A percentile compares a stretch with the other conserved stretches of the same genome.
These are phyloP conservation scores for Deilephila elpenor DNA, from an alignment of 2,888 invertebrate genomes.

Conservation along the genomic window DNA sequence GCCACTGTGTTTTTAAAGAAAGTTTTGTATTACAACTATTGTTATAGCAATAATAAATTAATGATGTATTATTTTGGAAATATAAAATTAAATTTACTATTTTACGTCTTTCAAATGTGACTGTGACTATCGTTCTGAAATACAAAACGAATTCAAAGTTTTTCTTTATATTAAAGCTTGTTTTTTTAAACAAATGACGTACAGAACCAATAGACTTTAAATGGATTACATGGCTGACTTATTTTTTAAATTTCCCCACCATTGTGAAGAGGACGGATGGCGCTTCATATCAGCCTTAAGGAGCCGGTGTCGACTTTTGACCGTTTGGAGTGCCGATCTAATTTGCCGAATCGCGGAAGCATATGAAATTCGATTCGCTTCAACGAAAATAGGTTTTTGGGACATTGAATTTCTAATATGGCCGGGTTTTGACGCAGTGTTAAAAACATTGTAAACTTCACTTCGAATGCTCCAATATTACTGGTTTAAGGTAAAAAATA, in stretches of 20 bases:
- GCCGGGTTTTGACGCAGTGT: background rate
- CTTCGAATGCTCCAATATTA: background rate
- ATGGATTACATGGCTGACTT: constrained; percentile 44
- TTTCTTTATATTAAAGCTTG: no score
- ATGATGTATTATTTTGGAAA: no score
- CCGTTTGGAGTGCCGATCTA: constrained; percentile 81
- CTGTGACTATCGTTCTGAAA: no score
- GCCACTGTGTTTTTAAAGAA: background rate
- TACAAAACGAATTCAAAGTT: no score
- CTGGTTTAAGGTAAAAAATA: background rate
- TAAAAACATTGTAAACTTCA: background rate
- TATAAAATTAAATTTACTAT: no score
- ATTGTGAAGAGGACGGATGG: constrained; percentile 64
- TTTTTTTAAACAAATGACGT: constrained; percentile 28
- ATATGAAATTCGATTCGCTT: constrained; percentile 76
- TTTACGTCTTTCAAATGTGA: no score
- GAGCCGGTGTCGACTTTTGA: constrained; percentile 80
- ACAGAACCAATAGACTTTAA: constrained; percentile 54
- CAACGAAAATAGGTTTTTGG: constrained; percentile 45
- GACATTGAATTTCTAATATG: constrained; percentile 35
- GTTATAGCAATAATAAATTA: background rate
- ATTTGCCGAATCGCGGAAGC: constrained; percentile 81
- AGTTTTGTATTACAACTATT: background rate
- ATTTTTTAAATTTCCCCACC: constrained; percentile 66
- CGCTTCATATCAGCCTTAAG: constrained; percentile 56